Percentiles rank a stretch among this genome's conserved stretches.
These are phyloP conservation scores for Narcine bancroftii DNA, from an alignment of 2,113 vertebrate species.

Conservation along the genomic window DNA sequence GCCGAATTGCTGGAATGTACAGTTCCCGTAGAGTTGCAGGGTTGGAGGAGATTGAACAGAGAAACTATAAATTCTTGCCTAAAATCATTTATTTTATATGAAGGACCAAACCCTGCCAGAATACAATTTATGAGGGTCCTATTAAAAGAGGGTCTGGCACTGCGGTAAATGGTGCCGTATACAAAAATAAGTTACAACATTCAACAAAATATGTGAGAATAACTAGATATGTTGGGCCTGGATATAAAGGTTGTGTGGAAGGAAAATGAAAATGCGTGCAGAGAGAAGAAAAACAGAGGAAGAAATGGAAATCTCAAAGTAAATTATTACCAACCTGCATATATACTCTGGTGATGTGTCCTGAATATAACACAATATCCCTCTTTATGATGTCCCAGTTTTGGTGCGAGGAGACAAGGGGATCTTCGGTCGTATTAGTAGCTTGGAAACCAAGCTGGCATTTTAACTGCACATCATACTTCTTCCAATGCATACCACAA, in stretches of 20 bases:
- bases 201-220: neutral
- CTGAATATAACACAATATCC: slow-evolving; percentile 10
- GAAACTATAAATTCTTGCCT: neutral
- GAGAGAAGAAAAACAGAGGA: neutral
- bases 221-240: neutral
- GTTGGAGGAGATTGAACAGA: too few species aligned
- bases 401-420: neutral
- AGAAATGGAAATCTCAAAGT: neutral
- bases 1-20: too few species aligned
- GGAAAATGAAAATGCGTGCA: neutral
- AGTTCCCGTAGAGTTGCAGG: too few species aligned
- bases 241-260: neutral
- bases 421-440: neutral
- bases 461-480: slow-evolving; percentile 14
- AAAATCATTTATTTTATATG: neutral
- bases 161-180: neutral
- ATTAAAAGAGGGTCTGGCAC: neutral
- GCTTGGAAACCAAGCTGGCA: neutral
- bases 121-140: neutral
- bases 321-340: neutral
- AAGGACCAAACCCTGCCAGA: neutral
- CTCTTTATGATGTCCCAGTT: slow-evolving; percentile 10
- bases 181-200: neutral
- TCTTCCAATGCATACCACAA: slow-evolving; percentile 19
- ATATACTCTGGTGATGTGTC: neutral